A percentile compares a stretch with the other conserved stretches of the same genome.
Conservation (phyloP, 1,140 invertebrate species). For the Papilio polyxenes region DNA sequence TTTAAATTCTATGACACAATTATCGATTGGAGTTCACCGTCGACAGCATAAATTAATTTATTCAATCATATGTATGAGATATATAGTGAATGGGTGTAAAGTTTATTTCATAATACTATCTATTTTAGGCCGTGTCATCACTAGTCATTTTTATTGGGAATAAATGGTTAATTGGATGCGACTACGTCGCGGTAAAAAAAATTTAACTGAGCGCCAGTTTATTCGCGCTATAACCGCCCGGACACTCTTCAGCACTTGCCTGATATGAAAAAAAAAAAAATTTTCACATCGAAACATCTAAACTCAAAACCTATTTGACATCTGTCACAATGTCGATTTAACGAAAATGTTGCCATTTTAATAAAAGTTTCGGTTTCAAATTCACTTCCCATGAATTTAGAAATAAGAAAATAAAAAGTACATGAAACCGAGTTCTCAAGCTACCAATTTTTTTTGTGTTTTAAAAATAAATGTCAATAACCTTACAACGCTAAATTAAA, state of each 20-base stretch:
- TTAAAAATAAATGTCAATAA: background rate
- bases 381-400: background rate
- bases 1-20: slow-evolving; percentile 40
- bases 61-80: slow-evolving; percentile 36
- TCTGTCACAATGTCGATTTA: background rate
- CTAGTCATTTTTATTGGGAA: slow-evolving; percentile 47
- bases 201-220: slow-evolving; percentile 34
- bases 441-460: too few relatives aligned
- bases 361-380: background rate
- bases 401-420: background rate
- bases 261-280: slow-evolving; percentile 31
- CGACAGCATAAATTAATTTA: slow-evolving; percentile 44
- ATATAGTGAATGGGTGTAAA: slow-evolving; percentile 11
- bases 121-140: slow-evolving; percentile 44
- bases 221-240: slow-evolving; percentile 13
- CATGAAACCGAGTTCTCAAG: background rate
- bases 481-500: background rate
- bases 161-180: slow-evolving; percentile 41
- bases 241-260: background rate
- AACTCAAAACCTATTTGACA: slow-evolving; percentile 34
- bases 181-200: slow-evolving; percentile 33
- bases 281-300: background rate
- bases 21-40: slow-evolving; percentile 43
- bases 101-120: slow-evolving; percentile 37
- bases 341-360: slow-evolving; percentile 34